These are phyloP conservation scores for Drosophila leontia DNA, from an alignment of 1,140 invertebrate genomes.

Conservation along the genomic window DNA sequence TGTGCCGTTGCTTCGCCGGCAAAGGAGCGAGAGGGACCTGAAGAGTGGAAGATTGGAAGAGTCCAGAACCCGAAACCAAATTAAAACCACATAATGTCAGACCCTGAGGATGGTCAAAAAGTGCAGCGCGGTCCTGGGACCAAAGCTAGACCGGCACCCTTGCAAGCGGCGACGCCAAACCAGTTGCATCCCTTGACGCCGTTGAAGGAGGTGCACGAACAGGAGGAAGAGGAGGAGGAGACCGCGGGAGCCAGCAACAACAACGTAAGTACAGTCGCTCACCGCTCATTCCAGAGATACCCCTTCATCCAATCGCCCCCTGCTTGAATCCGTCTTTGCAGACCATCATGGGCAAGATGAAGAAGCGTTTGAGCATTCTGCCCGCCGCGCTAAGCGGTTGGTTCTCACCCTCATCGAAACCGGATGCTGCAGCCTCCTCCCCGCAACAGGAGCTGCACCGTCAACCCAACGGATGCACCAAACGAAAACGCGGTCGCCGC, in stretches of 20 bases:
- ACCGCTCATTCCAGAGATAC: not conserved
- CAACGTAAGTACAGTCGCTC: constrained; percentile 58
- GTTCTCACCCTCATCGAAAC: constrained; percentile 68
- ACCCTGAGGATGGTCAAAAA: constrained; percentile 58
- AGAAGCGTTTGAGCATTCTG: constrained; percentile 71
- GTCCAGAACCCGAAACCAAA: constrained; percentile 7
- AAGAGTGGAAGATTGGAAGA: not conserved
- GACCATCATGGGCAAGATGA: constrained; percentile 79
- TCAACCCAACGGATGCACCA: constrained; percentile 41
- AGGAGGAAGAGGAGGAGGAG: constrained; percentile 28
- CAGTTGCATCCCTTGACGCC: constrained; percentile 39
- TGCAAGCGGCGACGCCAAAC: constrained; percentile 1
- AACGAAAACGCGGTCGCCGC: constrained; percentile 57
- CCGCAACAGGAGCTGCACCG: constrained; percentile 4
- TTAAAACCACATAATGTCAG: constrained; percentile 66
- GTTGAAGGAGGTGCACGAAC: constrained; percentile 13
- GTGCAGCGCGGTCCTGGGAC: constrained; percentile 5
- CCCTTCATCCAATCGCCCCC: not conserved
- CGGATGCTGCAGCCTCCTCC: not conserved
- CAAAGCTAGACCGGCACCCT: constrained; percentile 10
- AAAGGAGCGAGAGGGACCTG: constrained; percentile 7
- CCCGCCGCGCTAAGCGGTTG: constrained; percentile 68
- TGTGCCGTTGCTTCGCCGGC: constrained; percentile 47
- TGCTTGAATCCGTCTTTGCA: constrained; percentile 17
- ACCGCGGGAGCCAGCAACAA: constrained; percentile 39